A percentile compares a stretch with the other conserved stretches of the same genome.
Conservation (phyloP, 2,797 vertebrate species). For the Siniperca scherzeri region DNA sequence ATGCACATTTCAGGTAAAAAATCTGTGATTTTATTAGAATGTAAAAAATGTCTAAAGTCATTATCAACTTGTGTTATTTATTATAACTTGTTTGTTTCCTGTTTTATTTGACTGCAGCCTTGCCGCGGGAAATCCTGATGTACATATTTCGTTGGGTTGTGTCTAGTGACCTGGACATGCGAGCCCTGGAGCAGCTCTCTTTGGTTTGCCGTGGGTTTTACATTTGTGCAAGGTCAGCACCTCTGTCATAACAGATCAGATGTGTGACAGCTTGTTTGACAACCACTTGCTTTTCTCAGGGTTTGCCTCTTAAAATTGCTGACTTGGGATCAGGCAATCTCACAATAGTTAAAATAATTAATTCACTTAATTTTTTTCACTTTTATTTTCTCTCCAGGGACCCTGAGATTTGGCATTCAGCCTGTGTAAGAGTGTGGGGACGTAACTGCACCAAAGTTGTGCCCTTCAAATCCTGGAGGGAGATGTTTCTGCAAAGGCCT, state of each 20-base stretch:
- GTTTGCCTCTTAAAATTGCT: conserved; percentile 9
- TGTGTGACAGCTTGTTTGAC: conserved; percentile 3
- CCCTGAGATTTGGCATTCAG: conserved; percentile 96
- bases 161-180: conserved; percentile 96
- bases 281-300: background rate
- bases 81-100: background rate
- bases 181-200: conserved; percentile 95
- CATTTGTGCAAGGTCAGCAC: conserved; percentile 94
- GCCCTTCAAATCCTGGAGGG: conserved; percentile 95
- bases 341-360: background rate
- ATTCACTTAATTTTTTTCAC: background rate
- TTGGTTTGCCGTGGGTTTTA: conserved; percentile 98
- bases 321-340: background rate
- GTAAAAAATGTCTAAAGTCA: background rate
- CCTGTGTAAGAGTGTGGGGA: conserved; percentile 97
- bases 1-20: conserved; percentile 93
- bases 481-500: conserved; percentile 97
- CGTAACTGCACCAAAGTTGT: conserved; percentile 92
- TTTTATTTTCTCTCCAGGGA: conserved; percentile 85
- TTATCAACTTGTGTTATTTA: background rate
- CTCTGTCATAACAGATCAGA: conserved; percentile 7
- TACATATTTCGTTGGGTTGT: conserved; percentile 99
- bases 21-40: background rate
- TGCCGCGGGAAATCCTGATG: conserved; percentile 97
- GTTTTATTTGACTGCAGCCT: conserved; percentile 79